phyloP scores from a whole-genome alignment of 2,888 invertebrate species.

The Digitonthophagus gazella region DNA sequence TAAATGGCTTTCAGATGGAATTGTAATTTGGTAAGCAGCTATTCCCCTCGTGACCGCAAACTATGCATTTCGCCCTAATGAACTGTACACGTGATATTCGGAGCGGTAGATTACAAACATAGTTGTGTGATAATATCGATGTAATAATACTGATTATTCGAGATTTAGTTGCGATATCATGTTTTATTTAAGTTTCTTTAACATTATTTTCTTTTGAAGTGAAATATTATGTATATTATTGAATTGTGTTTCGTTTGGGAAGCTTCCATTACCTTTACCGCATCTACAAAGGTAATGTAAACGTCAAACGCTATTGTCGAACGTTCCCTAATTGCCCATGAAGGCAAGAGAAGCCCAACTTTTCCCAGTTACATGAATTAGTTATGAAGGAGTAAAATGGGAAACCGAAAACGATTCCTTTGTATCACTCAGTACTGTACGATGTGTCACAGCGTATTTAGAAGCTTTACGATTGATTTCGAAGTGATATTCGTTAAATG shows the following conservation, averaged over 20 bases:
- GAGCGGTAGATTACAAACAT: too few relatives aligned
- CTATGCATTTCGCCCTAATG: neutral
- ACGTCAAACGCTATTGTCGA: neutral
- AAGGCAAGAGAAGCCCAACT: neutral
- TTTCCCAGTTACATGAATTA: neutral
- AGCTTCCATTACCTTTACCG: too few relatives aligned
- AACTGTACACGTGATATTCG: neutral
- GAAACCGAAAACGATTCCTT: neutral
- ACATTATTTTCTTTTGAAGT: too few relatives aligned
- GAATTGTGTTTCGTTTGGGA: too few relatives aligned
- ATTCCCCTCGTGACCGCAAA: neutral
- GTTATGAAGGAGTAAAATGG: neutral
- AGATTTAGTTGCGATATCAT: too few relatives aligned
- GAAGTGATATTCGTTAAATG: neutral
- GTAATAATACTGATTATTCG: too few relatives aligned
- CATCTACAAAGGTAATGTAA: too few relatives aligned
- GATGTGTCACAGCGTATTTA: neutral
- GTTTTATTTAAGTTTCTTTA: too few relatives aligned
- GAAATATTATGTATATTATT: too few relatives aligned
- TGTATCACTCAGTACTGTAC: neutral
- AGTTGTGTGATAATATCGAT: too few relatives aligned
- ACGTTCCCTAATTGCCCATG: neutral
- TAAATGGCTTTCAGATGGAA: neutral
- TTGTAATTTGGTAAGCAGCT: neutral
- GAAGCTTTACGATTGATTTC: neutral